Base-by-base conservation (phyloP, 92 coral and sea anemone genomes). In the Phenganax stokvisi region DNA sequence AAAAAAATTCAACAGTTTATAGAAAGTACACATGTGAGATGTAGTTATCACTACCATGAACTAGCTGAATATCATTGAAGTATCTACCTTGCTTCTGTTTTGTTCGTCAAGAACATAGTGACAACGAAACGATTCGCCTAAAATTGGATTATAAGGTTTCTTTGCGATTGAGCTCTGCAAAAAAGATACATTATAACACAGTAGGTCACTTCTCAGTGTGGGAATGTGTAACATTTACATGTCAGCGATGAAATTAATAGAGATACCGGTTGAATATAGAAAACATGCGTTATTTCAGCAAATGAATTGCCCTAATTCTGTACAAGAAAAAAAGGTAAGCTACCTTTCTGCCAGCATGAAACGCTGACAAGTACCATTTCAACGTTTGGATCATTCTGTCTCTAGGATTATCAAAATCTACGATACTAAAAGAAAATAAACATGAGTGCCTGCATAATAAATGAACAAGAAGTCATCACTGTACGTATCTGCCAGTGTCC, bases 311-410 rank as follows among this genome's bases (percentile, higher is more conserved):
- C 47, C 47, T 5, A 20, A 37, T 37, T 37, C 47, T 37, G 47
- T 37, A 27, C n/a, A 28, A 9, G 6, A 10, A 51, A 28, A 20
- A 17, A 56, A 7, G 12, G 12, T 37, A 13, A 69, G 11, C 86
- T 67, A 93, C 98, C 94, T 93, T 93, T 56, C 98, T 87, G 37
- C 98, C 98, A 16, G 98, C 98, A 80, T 92, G 97, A 80, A 93
- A 92, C 8, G 98, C 98, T 25, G 98, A 93, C 63, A 93, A 78
- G 65, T 88, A 93, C 98, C 98, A 93, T 66, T 84, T 89, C 2
- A 90, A 82, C 20, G 90, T 97, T 75, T 90, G 92, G 44, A 93
- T 72, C 83, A 93, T 93, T 81, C 98, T 86, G 51, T 93, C 94
- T 79, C 78, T 79, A 13, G 98, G 98, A 83, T 89, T 84, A 25